Evolutionary conservation across 2,888 invertebrate species (phyloP), one percentile per base, ranked within the genome.

Genomic region (Drosophila stalkeri): DNA sequence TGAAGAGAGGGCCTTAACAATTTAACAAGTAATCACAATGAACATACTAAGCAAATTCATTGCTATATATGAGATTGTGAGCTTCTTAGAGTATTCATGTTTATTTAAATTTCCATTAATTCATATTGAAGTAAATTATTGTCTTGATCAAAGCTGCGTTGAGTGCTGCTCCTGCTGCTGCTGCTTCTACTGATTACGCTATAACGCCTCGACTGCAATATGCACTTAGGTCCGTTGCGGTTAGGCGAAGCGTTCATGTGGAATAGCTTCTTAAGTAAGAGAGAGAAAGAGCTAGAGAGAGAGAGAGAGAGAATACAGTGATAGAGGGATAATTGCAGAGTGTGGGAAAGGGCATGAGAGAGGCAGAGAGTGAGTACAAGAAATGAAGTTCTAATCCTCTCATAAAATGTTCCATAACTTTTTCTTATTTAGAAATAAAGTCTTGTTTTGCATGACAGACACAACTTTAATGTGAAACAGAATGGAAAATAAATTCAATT

Each of bases 121-220:
- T 49, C 11, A 14, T n/a, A 49, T 35, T 59, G 12, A n/a, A 51
- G 49, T 18, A 35, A 47, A 47, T 37, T 47, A 59, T 7, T 7
- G 18, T 23, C 18, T 12, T 43, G 16, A 11, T 27, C 5, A 9
- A 1, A 23, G 37, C 39, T 7, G 2, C 35, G 41, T 35, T 18
- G 27, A 14, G 18, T 33, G 39, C 43, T 46, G 11, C 27, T 20
- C 8, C 18, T 56, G 11, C 27, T 20, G 12, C 18, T 56, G 12
- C 41, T 49, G 33, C 11, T 33, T 20, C n/a, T 39, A 18, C 69
- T 82, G 78, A 80, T 84, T 85, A 74, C 65, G 79, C 77, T 72
- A 56, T 64, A 66, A 82, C 86, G 82, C 86, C 82, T 84, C 44
- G 52, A 67, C 68, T 77, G 64, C 74, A 77, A 65, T 64, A 66